These are phyloP conservation scores for Drosophila repleta DNA, from an alignment of 1,140 invertebrate species.

Conservation along the genomic window DNA sequence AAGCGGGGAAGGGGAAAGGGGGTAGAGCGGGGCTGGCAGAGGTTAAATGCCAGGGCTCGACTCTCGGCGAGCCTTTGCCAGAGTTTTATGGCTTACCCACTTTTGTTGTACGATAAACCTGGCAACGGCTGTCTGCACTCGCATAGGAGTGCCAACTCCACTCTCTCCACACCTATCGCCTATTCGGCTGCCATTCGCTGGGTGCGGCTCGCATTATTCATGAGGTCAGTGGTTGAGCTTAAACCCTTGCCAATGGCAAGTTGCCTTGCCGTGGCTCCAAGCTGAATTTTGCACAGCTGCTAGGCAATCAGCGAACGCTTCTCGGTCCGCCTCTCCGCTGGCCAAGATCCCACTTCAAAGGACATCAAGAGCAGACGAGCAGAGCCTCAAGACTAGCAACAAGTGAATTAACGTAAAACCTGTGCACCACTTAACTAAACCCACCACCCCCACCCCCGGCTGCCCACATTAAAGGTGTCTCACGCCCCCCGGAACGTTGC, in stretches of 20 bases:
- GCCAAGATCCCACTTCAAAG: constrained; percentile 35
- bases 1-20: not conserved
- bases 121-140: constrained; percentile 62
- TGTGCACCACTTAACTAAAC: constrained; percentile 31
- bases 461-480: constrained; percentile 7
- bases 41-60: constrained; percentile 56
- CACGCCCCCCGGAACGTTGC: constrained; percentile 63
- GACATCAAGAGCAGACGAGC: constrained; percentile 9
- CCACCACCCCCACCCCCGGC: not conserved
- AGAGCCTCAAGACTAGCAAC: constrained; percentile 41
- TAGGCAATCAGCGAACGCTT: constrained; percentile 18
- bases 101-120: constrained; percentile 75
- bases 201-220: constrained; percentile 52
- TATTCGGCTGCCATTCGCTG: constrained; percentile 14
- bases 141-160: constrained; percentile 54
- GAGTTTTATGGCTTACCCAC: constrained; percentile 73
- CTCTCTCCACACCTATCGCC: not conserved
- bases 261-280: constrained; percentile 7
- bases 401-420: constrained; percentile 51
- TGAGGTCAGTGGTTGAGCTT: constrained; percentile 27
- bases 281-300: constrained; percentile 32
- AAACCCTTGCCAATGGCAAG: constrained; percentile 8
- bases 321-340: not conserved
- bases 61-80: constrained; percentile 9
- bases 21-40: constrained; percentile 12